Base-by-base conservation (phyloP, 2,888 invertebrate species). In the Saturnia pavonia region DNA sequence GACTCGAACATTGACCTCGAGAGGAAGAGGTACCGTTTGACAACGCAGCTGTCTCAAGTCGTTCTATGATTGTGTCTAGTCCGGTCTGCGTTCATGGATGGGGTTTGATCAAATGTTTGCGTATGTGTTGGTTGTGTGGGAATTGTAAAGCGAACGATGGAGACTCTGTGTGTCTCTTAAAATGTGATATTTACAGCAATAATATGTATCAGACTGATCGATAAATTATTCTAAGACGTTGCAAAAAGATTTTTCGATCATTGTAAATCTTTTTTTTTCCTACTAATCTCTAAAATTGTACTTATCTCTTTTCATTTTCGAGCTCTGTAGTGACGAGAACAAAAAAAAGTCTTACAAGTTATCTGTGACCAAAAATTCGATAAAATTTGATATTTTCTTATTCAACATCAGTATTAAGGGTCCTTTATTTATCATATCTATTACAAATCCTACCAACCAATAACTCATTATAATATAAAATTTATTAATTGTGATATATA, bases 51-150 rank as follows among this genome's bases (percentile, higher is more conserved):
- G 86, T 91, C 92, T 2, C 91, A 92, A 76, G 91, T 89, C 19
- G 91, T 92, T 75, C 92, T 91, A 79, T 92, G 90, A 92, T 88
- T 77, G 73, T 77, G 65, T 85, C 81, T 87, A 87, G 84, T 85
- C 84, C 77, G 71, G 75, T 80, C 78, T 79, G 73, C 81, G 76
- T 80, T 81, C 78, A 75, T 78, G 77, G 72, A 76, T 77, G 22
- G 22, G 45, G 42, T 65, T 68, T 70, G 63, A 63, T 60, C 43
- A 45, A 34, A 69, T 66, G 25, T 65, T 43, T 67, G 65, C 16
- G 54, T 54, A 9, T 25, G 43, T 25, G 43, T 74, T 74, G 73
- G 70, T 74, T 73, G 25, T 40, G 11, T 54, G 54, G 54, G 54
- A 54, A n/a, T 54, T 54, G 54, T 54, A 22, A 16, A 54, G 54